Evolutionary conservation across 2,888 invertebrate species (phyloP), one percentile per base, ranked within the genome.

Genomic region (Nebria salina): DNA sequence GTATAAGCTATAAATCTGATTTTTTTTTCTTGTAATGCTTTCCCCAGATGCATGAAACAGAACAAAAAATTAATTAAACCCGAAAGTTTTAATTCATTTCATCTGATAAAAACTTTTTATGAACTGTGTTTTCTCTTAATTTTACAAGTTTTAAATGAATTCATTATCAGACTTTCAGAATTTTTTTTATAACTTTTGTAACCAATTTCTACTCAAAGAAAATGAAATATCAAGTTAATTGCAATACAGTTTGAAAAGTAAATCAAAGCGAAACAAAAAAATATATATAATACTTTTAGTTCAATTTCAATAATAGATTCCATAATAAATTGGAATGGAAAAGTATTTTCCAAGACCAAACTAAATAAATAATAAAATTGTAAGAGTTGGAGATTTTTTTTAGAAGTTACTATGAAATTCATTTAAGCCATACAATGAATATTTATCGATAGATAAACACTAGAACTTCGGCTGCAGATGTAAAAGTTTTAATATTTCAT

Each of bases 391-490:
- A 20, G 20, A 20, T 20, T 9, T 43, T 43, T 43, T 9, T 9
- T 4, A 54, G 54, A 54, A 54, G 54, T 54, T 54, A 13, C 54
- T 3, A 13, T 11, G 8, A 54, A 54, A 54, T 54, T 54, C 72
- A 77, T 72, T 77, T 77, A 77, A 77, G 70, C 65, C 66, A 74
- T 74, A 74, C 79, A 79, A 79, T 79, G 79, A 74, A 79, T 74
- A 79, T 79, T 74, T 79, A 79, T 79, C 78, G 25, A 42, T 65
- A 79, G 74, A 11, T 72, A 41, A 74, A 72, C 72, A 74, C 5
- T 66, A 75, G 66, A 79, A 74, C 43, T 79, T 79, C 5, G 8
- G 15, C 74, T 34, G 5, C 79, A 79, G 74, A 78, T 78, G 78
- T 78, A 78, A 73, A 78, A 79, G 79, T 79, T 79, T 77, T 72